Conservation (phyloP, 2,888 invertebrate species). For the Meiosimyza platycephala region DNA sequence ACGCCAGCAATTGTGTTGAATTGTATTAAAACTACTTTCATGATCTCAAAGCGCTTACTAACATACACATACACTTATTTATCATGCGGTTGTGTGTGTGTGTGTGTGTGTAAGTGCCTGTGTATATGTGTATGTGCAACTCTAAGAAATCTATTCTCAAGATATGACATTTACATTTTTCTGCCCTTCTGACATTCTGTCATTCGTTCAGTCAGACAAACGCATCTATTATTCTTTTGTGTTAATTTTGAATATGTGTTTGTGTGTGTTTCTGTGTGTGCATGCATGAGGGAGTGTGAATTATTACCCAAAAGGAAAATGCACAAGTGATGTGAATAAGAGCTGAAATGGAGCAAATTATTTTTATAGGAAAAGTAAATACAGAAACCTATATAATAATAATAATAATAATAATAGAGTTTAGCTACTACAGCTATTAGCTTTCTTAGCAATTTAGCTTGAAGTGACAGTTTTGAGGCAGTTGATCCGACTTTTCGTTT, state of each 20-base stretch:
- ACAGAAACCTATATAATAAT: too few species aligned
- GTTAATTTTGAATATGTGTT: neutral
- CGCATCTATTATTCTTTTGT: conserved; percentile 29
- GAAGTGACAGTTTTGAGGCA: too few species aligned
- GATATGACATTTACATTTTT: conserved; percentile 27
- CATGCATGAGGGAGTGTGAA: neutral
- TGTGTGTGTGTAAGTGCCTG: neutral
- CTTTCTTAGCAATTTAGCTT: too few species aligned
- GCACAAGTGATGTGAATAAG: too few species aligned
- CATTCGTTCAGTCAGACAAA: conserved; percentile 22
- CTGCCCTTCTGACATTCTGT: neutral
- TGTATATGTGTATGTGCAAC: neutral
- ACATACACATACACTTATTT: too few species aligned
- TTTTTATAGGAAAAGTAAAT: too few species aligned
- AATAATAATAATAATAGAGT: too few species aligned
- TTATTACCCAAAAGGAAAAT: too few species aligned
- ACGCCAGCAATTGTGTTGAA: conserved; percentile 19
- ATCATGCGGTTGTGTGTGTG: neutral
- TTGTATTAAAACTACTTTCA: conserved; percentile 7
- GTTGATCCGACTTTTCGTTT: too few species aligned
- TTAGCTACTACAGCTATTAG: too few species aligned
- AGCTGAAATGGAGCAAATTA: too few species aligned
- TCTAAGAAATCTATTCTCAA: conserved; percentile 19
- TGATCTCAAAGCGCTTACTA: neutral
- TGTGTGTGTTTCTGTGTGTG: conserved; percentile 10